Percentiles rank a stretch among this genome's conserved stretches.
Evolutionary conservation across 2,888 invertebrate genomes (phyloP).

Genomic region (Onthophagus sagittarius): DNA sequence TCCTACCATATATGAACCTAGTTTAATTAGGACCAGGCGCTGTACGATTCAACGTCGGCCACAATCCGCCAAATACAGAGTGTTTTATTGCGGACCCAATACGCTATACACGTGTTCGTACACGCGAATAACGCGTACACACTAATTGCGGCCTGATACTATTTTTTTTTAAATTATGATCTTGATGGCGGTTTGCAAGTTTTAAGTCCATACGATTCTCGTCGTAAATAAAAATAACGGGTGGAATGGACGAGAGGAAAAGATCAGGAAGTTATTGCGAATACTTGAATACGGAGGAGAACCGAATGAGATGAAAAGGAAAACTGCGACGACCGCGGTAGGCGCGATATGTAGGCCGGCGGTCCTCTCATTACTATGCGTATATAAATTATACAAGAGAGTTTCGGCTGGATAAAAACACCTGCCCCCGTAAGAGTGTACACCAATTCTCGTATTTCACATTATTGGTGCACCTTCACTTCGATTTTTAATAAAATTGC

Average conservation of each 20-base stretch:
- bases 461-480: neutral
- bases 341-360: slow-evolving; percentile 9
- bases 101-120: neutral
- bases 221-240: neutral
- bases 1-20: slow-evolving; percentile 20
- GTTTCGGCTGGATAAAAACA: slow-evolving; percentile 3
- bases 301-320: neutral
- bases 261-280: neutral
- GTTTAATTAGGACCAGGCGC: slow-evolving; percentile 18
- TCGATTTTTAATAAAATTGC: neutral
- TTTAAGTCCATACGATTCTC: neutral
- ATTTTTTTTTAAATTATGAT: neutral
- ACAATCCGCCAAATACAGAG: slow-evolving; percentile 5
- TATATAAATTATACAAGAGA: slow-evolving; percentile 13
- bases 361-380: slow-evolving; percentile 4
- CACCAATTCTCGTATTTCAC: neutral
- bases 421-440: slow-evolving; percentile 1
- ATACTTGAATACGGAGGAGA: neutral
- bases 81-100: neutral
- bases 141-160: neutral
- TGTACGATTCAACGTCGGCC: slow-evolving; percentile 1
- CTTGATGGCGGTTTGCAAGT: neutral
- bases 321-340: neutral
- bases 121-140: slow-evolving; percentile 7
- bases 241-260: neutral